These are phyloP conservation scores for Formica aserva DNA, from an alignment of 2,888 invertebrate species.

Conservation along the genomic window DNA sequence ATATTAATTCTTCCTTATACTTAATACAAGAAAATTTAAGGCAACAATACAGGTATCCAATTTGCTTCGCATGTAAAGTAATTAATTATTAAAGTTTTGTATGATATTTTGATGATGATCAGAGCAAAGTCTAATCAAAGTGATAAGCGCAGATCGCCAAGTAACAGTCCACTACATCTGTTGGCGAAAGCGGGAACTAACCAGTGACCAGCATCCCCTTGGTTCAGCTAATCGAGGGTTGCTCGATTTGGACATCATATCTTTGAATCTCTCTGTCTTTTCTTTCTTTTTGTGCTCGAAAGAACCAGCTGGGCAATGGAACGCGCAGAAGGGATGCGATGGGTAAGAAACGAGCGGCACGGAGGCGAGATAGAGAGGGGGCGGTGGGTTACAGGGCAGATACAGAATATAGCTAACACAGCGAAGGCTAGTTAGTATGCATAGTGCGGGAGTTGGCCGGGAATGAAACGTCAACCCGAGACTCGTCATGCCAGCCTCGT, in stretches of 20 bases:
- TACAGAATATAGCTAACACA: conserved; percentile 78
- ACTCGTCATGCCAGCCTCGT: conserved; percentile 84
- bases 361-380: conserved; percentile 2
- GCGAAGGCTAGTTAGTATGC: conserved; percentile 85
- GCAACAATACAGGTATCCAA: background rate
- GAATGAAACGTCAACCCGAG: conserved; percentile 85
- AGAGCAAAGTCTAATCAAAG: conserved; percentile 30
- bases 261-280: conserved; percentile 56
- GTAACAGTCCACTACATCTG: conserved; percentile 76
- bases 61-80: background rate
- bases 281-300: conserved; percentile 69
- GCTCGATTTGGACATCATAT: conserved; percentile 63
- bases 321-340: conserved; percentile 40
- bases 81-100: background rate
- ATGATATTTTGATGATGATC: background rate
- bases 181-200: conserved; percentile 73
- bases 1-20: background rate
- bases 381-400: conserved; percentile 51
- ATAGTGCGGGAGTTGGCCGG: conserved; percentile 85
- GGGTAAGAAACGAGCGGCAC: conserved; percentile 41
- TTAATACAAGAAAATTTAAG: background rate
- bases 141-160: conserved; percentile 52
- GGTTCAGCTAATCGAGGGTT: conserved; percentile 69
- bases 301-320: conserved; percentile 69
- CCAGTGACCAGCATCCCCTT: conserved; percentile 73